Evolutionary conservation across 2,797 vertebrate genomes (phyloP).

Genomic region (Danio kyathit): DNA sequence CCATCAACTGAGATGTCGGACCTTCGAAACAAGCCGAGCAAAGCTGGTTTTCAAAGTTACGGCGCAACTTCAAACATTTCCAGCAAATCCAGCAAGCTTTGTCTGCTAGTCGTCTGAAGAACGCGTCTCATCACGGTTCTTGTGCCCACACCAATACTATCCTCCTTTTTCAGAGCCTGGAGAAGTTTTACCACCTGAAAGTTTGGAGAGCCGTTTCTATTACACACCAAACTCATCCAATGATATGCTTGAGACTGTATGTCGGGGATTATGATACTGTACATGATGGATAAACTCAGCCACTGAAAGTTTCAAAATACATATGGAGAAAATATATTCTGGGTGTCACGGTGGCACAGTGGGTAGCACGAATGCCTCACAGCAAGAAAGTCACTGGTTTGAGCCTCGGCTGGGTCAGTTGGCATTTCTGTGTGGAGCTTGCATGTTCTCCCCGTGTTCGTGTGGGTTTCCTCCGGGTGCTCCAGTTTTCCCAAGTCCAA

Average conservation of each 20-base stretch:
- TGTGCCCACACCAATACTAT: constrained; percentile 28
- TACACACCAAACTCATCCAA: constrained; percentile 31
- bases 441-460: too few relatives aligned
- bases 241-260: constrained; percentile 33
- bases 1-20: constrained; percentile 42
- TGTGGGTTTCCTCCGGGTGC: too few relatives aligned
- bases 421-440: too few relatives aligned
- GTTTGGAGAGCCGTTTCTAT: constrained; percentile 20
- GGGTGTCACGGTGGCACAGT: too few relatives aligned
- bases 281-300: not conserved
- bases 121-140: constrained; percentile 34
- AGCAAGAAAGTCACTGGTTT: too few relatives aligned
- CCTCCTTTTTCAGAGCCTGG: constrained; percentile 33
- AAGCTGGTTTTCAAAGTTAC: constrained; percentile 41
- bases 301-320: too few relatives aligned
- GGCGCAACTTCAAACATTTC: constrained; percentile 57
- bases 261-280: constrained; percentile 22
- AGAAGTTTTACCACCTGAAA: constrained; percentile 38
- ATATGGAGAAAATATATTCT: too few relatives aligned
- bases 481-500: too few relatives aligned
- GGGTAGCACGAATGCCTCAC: too few relatives aligned
- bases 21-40: constrained; percentile 41
- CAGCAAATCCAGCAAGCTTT: constrained; percentile 51
- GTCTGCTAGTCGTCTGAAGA: constrained; percentile 25
- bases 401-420: too few relatives aligned